phyloP scores from a whole-genome alignment of 2,888 invertebrate species.

The Trichopoda pennipes region DNA sequence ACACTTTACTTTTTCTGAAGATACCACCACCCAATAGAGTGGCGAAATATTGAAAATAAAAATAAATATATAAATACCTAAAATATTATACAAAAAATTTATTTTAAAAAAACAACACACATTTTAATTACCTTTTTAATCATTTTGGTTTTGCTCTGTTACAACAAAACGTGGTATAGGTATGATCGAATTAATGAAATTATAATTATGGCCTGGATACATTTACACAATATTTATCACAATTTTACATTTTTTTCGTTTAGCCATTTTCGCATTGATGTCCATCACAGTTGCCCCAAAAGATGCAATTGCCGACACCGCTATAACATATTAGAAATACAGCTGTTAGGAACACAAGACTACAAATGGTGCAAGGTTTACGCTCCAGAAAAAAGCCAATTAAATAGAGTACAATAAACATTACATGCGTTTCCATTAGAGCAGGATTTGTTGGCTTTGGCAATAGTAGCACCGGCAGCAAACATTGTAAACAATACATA shows the following conservation, averaged over 20 bases:
- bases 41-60: too few species aligned
- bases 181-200: not conserved
- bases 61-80: too few species aligned
- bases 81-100: too few species aligned
- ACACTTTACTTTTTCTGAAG: too few species aligned
- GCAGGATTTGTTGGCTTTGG: constrained; percentile 99
- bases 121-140: constrained; percentile 11
- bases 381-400: constrained; percentile 98
- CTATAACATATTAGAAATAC: constrained; percentile 97
- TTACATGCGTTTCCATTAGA: constrained; percentile 96
- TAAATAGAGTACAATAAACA: constrained; percentile 98
- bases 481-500: constrained; percentile 98
- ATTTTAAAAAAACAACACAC: too few species aligned
- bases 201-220: not conserved
- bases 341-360: constrained; percentile 95
- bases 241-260: constrained; percentile 22
- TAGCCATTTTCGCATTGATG: constrained; percentile 83
- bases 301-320: constrained; percentile 96
- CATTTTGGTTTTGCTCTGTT: not conserved
- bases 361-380: constrained; percentile 98
- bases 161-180: not conserved
- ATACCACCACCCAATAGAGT: too few species aligned
- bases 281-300: constrained; percentile 92
- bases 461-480: constrained; percentile 97
- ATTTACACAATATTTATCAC: constrained; percentile 19